A percentile compares a stretch with the other conserved stretches of the same genome.
phyloP scores from a whole-genome alignment of 1,140 invertebrate species.

The Odontomachus brunneus region DNA sequence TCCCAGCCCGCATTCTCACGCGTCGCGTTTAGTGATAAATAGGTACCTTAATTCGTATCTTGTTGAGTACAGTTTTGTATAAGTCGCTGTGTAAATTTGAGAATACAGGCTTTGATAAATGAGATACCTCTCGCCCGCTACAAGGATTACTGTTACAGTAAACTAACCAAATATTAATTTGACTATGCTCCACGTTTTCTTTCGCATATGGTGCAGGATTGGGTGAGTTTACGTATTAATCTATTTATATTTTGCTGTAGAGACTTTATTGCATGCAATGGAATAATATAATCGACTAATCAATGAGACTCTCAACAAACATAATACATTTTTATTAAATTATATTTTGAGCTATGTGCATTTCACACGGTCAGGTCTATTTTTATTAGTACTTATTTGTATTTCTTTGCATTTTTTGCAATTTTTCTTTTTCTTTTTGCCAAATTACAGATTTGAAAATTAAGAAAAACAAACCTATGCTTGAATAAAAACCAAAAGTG shows the following conservation, averaged over 20 bases:
- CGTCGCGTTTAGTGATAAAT: background rate
- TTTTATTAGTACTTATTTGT: background rate
- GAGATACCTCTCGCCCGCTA: constrained; percentile 28
- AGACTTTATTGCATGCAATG: constrained; percentile 22
- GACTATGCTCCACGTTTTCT: constrained; percentile 66
- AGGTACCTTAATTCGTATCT: background rate
- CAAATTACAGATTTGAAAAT: no score
- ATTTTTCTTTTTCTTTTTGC: background rate
- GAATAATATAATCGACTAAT: background rate
- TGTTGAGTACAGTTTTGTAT: background rate
- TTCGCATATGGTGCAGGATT: constrained; percentile 63
- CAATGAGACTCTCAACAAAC: background rate
- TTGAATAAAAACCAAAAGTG: constrained; percentile 3
- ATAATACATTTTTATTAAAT: background rate
- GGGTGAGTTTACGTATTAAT: constrained; percentile 72
- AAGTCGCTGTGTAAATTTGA: background rate
- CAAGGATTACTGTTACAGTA: constrained; percentile 48
- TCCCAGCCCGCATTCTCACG: constrained; percentile 7
- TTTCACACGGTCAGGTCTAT: no score
- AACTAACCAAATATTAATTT: constrained; percentile 71
- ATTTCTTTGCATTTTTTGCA: background rate
- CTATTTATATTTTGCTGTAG: constrained; percentile 30
- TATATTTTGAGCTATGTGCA: no score
- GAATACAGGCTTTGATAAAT: background rate
- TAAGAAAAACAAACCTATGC: no score